Conservation (phyloP, 2,797 vertebrate genomes). For the Rhinella marina region DNA sequence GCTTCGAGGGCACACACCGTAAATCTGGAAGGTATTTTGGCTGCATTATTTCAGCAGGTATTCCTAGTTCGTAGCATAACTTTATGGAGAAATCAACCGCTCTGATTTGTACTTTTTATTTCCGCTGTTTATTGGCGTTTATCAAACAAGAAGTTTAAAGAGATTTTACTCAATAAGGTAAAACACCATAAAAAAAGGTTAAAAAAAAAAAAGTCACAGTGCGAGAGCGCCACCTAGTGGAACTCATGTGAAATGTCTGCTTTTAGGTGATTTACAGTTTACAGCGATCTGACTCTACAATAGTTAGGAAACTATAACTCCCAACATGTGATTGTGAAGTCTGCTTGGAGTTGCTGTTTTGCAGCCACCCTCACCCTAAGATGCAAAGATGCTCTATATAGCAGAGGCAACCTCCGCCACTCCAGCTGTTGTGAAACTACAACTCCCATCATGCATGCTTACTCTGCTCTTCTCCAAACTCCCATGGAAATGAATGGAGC, state of each 20-base stretch:
- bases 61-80: background rate
- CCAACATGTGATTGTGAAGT: background rate
- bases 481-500: too few species aligned
- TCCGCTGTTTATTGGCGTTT: conserved; percentile 7
- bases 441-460: too few species aligned
- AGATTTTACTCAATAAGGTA: background rate
- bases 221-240: conserved; percentile 19
- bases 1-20: background rate
- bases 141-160: background rate
- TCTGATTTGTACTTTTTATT: background rate
- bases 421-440: too few species aligned
- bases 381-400: too few species aligned
- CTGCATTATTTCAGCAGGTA: background rate
- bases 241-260: background rate
- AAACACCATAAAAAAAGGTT: background rate
- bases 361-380: background rate
- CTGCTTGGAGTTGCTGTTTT: background rate
- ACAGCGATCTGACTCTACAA: background rate
- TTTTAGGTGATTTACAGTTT: background rate
- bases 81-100: background rate
- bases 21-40: background rate
- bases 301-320: background rate
- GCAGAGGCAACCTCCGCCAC: too few species aligned
- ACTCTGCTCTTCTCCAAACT: too few species aligned
- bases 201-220: too few species aligned